Conservation (phyloP, 1,140 invertebrate genomes). For the Nymphalis io region DNA sequence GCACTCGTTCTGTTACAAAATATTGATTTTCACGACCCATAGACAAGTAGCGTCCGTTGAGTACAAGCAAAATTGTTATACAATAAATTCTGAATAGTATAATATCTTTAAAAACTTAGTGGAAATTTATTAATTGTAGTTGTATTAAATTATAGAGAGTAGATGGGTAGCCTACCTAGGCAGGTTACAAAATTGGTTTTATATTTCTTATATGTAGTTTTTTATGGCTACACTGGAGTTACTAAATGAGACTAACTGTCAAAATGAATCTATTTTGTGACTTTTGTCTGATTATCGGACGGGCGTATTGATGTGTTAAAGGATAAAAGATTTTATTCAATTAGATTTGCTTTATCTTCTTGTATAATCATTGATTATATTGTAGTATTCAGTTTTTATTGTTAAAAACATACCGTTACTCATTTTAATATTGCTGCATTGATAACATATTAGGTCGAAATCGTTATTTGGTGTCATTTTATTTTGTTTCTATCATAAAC, state of each 20-base stretch:
- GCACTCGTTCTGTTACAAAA: too few species aligned
- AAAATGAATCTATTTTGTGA: constrained; percentile 43
- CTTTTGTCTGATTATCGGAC: constrained; percentile 42
- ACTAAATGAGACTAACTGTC: constrained; percentile 24
- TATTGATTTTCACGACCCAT: too few species aligned
- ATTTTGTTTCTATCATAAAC: constrained; percentile 55
- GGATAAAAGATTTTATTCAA: constrained; percentile 19
- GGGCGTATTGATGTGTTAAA: constrained; percentile 47
- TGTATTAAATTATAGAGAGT: too few species aligned
- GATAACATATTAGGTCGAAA: background rate
- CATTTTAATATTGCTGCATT: background rate
- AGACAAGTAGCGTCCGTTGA: too few species aligned
- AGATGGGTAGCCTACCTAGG: too few species aligned
- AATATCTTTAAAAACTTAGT: too few species aligned
- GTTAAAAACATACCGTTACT: background rate
- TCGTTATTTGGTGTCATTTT: constrained; percentile 21
- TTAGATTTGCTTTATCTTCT: constrained; percentile 19
- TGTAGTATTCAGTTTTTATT: background rate
- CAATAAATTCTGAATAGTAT: too few species aligned
- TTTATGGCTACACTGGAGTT: constrained; percentile 1
- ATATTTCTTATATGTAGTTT: background rate
- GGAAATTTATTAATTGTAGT: too few species aligned
- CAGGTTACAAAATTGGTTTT: too few species aligned
- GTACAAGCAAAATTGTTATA: too few species aligned
- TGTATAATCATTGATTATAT: background rate